Percentiles rank a stretch among this genome's conserved stretches.
Conservation (phyloP, 2,888 invertebrate species). For the Sarcophaga variegata region DNA sequence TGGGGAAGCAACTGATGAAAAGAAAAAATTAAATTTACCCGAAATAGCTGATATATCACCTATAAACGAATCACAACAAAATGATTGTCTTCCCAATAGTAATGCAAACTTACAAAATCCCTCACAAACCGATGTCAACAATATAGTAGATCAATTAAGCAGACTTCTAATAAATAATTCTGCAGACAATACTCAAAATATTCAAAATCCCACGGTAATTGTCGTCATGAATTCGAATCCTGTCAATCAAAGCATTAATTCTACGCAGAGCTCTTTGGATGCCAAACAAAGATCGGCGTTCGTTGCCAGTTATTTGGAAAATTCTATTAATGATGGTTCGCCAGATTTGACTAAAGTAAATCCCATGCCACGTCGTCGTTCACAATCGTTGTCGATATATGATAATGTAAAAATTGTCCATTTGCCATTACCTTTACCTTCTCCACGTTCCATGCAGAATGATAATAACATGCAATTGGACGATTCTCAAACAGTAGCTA, state of each 20-base stretch:
- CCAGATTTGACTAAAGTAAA: conserved; percentile 63
- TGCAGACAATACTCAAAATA: conserved; percentile 1
- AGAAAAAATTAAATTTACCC: conserved; percentile 65
- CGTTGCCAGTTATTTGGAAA: conserved; percentile 52
- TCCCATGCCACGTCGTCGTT: conserved; percentile 70
- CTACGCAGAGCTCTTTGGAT: background rate
- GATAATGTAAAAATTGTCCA: conserved; percentile 72
- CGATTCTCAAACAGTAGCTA: conserved; percentile 18
- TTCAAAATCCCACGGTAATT: conserved; percentile 74
- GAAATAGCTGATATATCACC: conserved; percentile 63
- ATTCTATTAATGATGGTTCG: conserved; percentile 65
- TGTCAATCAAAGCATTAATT: conserved; percentile 24
- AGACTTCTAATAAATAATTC: conserved; percentile 71
- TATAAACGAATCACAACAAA: background rate
- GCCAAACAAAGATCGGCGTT: conserved; percentile 42
- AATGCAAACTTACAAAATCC: background rate
- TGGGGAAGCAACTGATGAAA: conserved; percentile 67
- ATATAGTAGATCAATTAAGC: conserved; percentile 75
- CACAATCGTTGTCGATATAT: conserved; percentile 75
- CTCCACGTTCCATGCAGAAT: conserved; percentile 18
- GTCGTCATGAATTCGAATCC: conserved; percentile 74
- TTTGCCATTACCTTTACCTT: conserved; percentile 55
- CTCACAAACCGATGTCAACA: conserved; percentile 70
- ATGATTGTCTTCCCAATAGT: background rate
- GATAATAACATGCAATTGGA: conserved; percentile 11